Evolutionary conservation across 2,888 invertebrate genomes (phyloP).

Genomic region (Fragum sueziense): DNA sequence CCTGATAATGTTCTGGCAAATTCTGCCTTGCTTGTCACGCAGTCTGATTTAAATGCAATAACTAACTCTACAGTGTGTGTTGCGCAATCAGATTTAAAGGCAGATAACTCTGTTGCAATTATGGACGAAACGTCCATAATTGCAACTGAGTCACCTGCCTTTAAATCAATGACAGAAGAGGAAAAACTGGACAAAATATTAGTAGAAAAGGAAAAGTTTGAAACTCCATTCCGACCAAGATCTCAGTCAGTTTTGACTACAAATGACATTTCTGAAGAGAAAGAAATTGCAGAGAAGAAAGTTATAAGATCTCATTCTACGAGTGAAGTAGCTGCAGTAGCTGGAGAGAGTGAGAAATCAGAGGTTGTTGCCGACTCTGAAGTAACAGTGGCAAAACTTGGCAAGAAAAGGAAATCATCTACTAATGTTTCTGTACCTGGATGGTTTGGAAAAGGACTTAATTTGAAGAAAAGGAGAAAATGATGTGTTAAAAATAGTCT

Average conservation of each 20-base stretch:
- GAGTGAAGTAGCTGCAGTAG: constrained; percentile 37
- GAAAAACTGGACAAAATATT: background rate
- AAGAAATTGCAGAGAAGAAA: background rate
- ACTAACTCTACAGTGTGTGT: background rate
- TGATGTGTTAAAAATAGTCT: constrained; percentile 25
- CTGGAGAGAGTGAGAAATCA: background rate
- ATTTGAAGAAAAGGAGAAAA: constrained; percentile 65
- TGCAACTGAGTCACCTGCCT: no score
- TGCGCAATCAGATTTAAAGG: no score
- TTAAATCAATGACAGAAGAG: background rate
- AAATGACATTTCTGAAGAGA: background rate
- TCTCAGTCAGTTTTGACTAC: constrained; percentile 37
- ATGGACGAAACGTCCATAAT: no score
- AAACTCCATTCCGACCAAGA: constrained; percentile 22
- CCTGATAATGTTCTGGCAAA: background rate
- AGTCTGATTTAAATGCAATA: background rate
- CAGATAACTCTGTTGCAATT: no score
- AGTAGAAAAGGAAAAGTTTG: background rate
- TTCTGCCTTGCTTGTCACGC: no score
- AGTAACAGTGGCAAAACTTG: constrained; percentile 8
- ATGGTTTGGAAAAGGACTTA: constrained; percentile 79
- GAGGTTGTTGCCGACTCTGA: constrained; percentile 1
- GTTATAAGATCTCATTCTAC: constrained; percentile 41
- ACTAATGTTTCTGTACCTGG: constrained; percentile 69
- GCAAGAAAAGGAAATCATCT: constrained; percentile 55